phyloP scores from a whole-genome alignment of 2,113 vertebrate species.

The Paedocypris sp. region DNA sequence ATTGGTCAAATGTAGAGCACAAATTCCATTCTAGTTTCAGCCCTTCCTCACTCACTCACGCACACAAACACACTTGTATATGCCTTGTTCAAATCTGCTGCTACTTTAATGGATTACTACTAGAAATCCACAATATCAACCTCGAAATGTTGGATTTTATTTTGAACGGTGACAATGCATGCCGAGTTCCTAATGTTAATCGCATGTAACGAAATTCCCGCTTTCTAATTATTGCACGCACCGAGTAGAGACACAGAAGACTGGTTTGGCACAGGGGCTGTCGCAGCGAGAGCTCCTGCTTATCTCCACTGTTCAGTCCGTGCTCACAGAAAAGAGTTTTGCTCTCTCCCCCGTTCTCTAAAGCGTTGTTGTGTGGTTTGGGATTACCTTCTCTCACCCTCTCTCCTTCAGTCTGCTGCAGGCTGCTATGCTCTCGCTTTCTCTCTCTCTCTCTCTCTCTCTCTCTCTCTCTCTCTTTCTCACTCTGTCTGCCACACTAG shows the following conservation, averaged over 20 bases:
- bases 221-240: background rate
- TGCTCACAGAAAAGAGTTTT: slow-evolving; percentile 29
- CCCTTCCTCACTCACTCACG: too few species aligned
- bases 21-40: too few species aligned
- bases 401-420: slow-evolving; percentile 40
- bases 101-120: too few species aligned
- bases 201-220: background rate
- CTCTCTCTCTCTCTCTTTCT: slow-evolving; percentile 39
- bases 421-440: slow-evolving; percentile 34
- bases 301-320: slow-evolving; percentile 33
- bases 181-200: too few species aligned
- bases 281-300: slow-evolving; percentile 11
- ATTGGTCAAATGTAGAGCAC: too few species aligned
- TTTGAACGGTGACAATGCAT: too few species aligned
- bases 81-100: too few species aligned
- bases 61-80: too few species aligned
- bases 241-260: slow-evolving; percentile 7
- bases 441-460: slow-evolving; percentile 41
- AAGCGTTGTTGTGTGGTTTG: slow-evolving; percentile 34
- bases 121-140: background rate
- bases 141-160: too few species aligned
- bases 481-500: slow-evolving; percentile 63
- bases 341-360: slow-evolving; percentile 17
- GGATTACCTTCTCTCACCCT: slow-evolving; percentile 35
- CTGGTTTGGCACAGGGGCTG: background rate